Percentiles rank a stretch among this genome's conserved stretches.
These are phyloP conservation scores for Stictocephala bisonia DNA, from an alignment of 2,888 invertebrate species.

Conservation along the genomic window DNA sequence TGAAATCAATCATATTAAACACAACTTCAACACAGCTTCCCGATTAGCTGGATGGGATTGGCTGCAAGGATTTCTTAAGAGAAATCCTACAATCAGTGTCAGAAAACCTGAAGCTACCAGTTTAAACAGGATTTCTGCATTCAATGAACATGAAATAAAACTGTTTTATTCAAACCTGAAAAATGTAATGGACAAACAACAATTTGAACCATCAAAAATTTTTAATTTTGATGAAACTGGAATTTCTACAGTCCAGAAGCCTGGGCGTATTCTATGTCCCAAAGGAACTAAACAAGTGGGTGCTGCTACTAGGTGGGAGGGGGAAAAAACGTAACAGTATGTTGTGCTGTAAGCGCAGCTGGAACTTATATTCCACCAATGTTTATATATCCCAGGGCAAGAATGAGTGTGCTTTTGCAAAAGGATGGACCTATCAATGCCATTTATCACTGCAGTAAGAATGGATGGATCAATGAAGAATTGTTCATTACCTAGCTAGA, in stretches of 20 bases:
- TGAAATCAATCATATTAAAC: slow-evolving; percentile 50
- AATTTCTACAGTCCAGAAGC: slow-evolving; percentile 62
- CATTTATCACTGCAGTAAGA: slow-evolving; percentile 57
- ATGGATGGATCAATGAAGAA: slow-evolving; percentile 61
- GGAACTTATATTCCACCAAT: slow-evolving; percentile 65
- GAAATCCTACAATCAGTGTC: slow-evolving; percentile 55
- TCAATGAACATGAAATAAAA: slow-evolving; percentile 58
- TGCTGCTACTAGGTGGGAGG: slow-evolving; percentile 63
- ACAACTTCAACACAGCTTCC: slow-evolving; percentile 30
- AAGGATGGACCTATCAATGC: slow-evolving; percentile 53
- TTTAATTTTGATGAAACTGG: slow-evolving; percentile 65
- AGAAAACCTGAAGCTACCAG: slow-evolving; percentile 60
- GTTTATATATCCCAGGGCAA: slow-evolving; percentile 65
- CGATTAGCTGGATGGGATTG: slow-evolving; percentile 52
- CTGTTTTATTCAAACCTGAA: slow-evolving; percentile 57
- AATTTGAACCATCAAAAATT: slow-evolving; percentile 52
- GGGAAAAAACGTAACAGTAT: slow-evolving; percentile 61
- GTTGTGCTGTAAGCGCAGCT: slow-evolving; percentile 64
- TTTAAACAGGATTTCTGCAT: slow-evolving; percentile 58
- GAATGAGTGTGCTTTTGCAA: slow-evolving; percentile 61
- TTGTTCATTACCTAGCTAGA: slow-evolving; percentile 60
- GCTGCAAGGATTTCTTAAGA: slow-evolving; percentile 54
- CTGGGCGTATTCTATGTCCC: slow-evolving; percentile 63
- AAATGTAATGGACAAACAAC: slow-evolving; percentile 50
- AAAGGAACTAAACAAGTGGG: slow-evolving; percentile 64